These are phyloP conservation scores for Bugulina stolonifera DNA, from an alignment of 2,888 invertebrate genomes.

Conservation along the genomic window DNA sequence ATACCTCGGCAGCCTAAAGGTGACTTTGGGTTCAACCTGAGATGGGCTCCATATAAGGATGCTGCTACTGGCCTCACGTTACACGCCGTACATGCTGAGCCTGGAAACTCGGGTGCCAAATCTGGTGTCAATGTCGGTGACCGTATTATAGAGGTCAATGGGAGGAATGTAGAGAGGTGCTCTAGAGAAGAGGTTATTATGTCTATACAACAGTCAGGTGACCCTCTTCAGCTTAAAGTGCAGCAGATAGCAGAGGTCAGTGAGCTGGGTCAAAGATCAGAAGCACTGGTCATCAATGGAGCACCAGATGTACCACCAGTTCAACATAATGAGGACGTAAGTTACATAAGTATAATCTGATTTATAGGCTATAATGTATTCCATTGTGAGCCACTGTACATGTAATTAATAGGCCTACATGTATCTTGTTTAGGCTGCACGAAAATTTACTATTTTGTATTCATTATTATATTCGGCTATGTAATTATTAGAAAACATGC, in stretches of 20 bases:
- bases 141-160: constrained; percentile 83
- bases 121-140: constrained; percentile 91
- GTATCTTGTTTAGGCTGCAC: no score
- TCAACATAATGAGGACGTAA: no score
- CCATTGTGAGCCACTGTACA: no score
- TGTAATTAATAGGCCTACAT: no score
- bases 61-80: constrained; percentile 34
- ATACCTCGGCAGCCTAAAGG: constrained; percentile 67
- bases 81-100: constrained; percentile 85
- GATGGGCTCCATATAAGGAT: constrained; percentile 73
- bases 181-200: constrained; percentile 87
- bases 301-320: no score
- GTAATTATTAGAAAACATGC: no score
- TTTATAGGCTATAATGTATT: no score
- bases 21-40: constrained; percentile 87
- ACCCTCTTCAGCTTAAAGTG: constrained; percentile 70
- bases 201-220: constrained; percentile 61
- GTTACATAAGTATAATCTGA: no score
- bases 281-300: no score
- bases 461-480: no score
- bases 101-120: constrained; percentile 66
- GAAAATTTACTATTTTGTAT: no score
- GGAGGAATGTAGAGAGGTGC: constrained; percentile 74
- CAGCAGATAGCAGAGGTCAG: constrained; percentile 88
- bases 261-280: constrained; percentile 63